Evolutionary conservation across 2,888 invertebrate genomes (phyloP).

Genomic region (Eumacrocentrus americanus): DNA sequence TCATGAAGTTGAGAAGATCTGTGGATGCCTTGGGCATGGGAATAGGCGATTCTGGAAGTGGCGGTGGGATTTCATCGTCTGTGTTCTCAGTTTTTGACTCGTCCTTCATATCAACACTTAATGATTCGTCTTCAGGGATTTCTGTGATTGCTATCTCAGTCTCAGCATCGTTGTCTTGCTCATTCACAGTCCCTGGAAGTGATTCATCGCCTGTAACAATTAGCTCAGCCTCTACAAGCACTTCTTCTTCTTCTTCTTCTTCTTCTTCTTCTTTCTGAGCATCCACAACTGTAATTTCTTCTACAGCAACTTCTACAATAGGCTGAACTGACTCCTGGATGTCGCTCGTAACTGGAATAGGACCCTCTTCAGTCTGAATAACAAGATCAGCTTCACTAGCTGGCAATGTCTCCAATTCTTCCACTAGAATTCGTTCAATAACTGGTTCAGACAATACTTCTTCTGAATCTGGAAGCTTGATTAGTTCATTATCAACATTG

Average conservation of each 20-base stretch:
- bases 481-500: neutral
- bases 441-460: neutral
- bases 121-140: neutral
- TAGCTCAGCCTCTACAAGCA: constrained; percentile 27
- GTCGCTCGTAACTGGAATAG: constrained; percentile 41
- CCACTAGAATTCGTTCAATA: neutral
- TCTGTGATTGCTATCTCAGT: constrained; percentile 10
- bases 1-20: constrained; percentile 37
- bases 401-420: neutral
- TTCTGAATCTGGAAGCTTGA: neutral
- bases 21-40: constrained; percentile 41
- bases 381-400: constrained; percentile 29
- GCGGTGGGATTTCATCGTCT: constrained; percentile 46
- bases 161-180: constrained; percentile 16
- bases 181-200: constrained; percentile 7
- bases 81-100: constrained; percentile 26
- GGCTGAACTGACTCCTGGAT: too few relatives aligned
- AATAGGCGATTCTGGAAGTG: constrained; percentile 41
- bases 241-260: constrained; percentile 24
- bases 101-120: neutral
- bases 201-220: constrained; percentile 7
- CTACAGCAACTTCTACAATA: constrained; percentile 44
- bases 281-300: too few relatives aligned
- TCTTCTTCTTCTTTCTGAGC: too few relatives aligned
- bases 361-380: constrained; percentile 48